Percentiles rank a stretch among this genome's conserved stretches.
These are phyloP conservation scores for Pandemis cinnamomeana DNA, from an alignment of 2,888 invertebrate species.

Conservation along the genomic window DNA sequence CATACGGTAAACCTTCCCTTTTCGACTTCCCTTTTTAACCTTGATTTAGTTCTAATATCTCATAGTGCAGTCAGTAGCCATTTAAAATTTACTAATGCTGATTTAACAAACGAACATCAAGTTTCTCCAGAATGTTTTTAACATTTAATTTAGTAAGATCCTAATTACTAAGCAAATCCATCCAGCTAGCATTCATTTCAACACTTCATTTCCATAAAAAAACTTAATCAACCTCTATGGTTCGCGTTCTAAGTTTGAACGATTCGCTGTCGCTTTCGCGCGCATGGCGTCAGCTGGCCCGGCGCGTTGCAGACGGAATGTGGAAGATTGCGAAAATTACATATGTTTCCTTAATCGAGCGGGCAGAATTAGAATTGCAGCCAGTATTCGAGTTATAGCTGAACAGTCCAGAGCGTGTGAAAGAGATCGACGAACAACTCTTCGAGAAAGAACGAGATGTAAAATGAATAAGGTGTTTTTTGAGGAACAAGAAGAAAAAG, in stretches of 20 bases:
- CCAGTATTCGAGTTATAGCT: neutral
- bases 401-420: neutral
- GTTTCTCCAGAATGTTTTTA: neutral
- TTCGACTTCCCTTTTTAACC: too few relatives aligned
- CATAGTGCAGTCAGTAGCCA: too few relatives aligned
- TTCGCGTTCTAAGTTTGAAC: slow-evolving; percentile 37
- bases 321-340: slow-evolving; percentile 26
- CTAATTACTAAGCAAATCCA: neutral
- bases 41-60: too few relatives aligned
- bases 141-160: neutral
- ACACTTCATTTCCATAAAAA: neutral
- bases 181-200: neutral
- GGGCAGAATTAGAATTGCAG: neutral
- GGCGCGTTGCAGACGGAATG: slow-evolving; percentile 16
- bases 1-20: too few relatives aligned
- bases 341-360: slow-evolving; percentile 15
- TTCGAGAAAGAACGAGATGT: neutral
- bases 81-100: too few relatives aligned
- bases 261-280: slow-evolving; percentile 52
- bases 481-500: neutral
- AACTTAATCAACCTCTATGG: neutral
- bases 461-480: neutral
- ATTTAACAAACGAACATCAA: neutral
- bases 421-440: neutral
- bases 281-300: slow-evolving; percentile 22